Evolutionary conservation across 1,140 invertebrate species (phyloP).

Genomic region (Dufourea novaeangliae): DNA sequence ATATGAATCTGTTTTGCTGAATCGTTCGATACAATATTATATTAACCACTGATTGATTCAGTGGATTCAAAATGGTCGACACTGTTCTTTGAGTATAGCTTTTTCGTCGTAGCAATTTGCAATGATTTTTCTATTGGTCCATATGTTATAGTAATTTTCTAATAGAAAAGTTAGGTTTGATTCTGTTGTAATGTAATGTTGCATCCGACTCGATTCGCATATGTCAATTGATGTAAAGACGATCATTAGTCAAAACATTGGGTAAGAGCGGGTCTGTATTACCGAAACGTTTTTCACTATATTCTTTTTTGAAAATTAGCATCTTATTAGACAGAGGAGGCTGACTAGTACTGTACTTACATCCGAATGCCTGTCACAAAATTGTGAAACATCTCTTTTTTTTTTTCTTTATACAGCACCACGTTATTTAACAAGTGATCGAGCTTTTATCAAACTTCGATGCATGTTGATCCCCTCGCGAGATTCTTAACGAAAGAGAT

Average conservation of each 20-base stretch:
- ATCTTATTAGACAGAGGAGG: background rate
- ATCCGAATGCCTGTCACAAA: constrained; percentile 34
- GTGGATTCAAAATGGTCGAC: no score
- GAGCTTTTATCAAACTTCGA: constrained; percentile 4
- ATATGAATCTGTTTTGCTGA: constrained; percentile 20
- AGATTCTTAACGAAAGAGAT: background rate
- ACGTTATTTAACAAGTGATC: constrained; percentile 33
- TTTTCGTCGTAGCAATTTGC: no score
- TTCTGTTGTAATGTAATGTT: constrained; percentile 13
- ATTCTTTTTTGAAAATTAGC: constrained; percentile 1
- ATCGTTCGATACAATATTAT: constrained; percentile 2
- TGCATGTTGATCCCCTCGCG: constrained; percentile 3
- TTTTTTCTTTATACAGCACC: constrained; percentile 40
- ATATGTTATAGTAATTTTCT: no score
- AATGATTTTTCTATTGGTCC: no score
- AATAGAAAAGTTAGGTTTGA: background rate
- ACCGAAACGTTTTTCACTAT: constrained; percentile 18
- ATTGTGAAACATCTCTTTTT: background rate
- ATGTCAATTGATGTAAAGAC: constrained; percentile 45
- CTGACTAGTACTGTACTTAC: background rate
- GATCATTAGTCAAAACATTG: constrained; percentile 40
- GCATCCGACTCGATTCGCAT: constrained; percentile 19
- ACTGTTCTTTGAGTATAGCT: no score
- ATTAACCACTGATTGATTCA: background rate
- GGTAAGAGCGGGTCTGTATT: constrained; percentile 66